Base-by-base conservation (phyloP, 2,888 invertebrate species). In the Drosophila multiciliata region DNA sequence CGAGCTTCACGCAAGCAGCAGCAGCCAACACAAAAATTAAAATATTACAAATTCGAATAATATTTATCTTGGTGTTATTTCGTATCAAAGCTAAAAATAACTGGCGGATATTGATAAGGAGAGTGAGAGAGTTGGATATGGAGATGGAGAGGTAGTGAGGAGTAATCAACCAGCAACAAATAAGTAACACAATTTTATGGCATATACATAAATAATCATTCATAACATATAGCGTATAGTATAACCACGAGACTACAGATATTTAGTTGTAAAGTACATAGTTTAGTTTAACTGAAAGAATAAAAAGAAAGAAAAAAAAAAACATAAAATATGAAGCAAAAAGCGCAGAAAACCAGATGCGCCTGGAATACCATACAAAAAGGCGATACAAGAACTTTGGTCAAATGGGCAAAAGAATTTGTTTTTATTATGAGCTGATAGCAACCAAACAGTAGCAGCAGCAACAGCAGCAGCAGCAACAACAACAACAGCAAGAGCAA, bases 171-270 rank as follows among this genome's bases (percentile, higher is more conserved):
- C 54, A 68, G 62, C 42, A 82, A 36, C 54, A 63, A 67, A 80
- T 29, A 70, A 60, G 52, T 58, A 65, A 75, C 50, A 68, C 45
- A 45, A 60, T 67, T 79, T 77, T 68, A 84, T 72, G 63, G 78
- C 73, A 71, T 68, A 87, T 33, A 48, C 70, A 81, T 71, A 77
- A 70, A 66, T 85, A 89, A 85, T 80, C 77, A 75, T 90, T 73
- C 80, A 90, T 91, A 73, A 87, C 82, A 86, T 80, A 90, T 87
- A 89, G 81, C 75, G 74, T 90, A 75, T 90, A 91, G 78, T 78
- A 83, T 88, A 91, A 88, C 90, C 91, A 78, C 90, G 90, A 91
- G 91, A 91, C 91, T 87, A 87, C 90, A 87, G 89, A 89, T 91
- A 90, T 77, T 78, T 88, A 83, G 88, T 83, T 90, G 87, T 91